Percentiles rank a stretch among this genome's conserved stretches.
Conservation (phyloP, 1,140 invertebrate genomes). For the Akabosia matsudoensis region DNA sequence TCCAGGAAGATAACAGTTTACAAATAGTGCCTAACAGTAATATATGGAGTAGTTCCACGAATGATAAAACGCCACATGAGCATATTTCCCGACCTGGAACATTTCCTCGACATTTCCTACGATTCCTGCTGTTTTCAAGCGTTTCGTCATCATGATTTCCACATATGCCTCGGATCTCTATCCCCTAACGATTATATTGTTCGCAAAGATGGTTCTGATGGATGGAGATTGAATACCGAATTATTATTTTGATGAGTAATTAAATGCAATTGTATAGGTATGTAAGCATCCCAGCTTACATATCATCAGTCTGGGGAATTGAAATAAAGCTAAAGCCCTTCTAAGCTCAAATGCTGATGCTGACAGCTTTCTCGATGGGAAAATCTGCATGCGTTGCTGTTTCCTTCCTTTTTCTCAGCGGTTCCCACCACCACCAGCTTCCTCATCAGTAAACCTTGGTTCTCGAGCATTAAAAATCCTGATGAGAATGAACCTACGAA, state of each 20-base stretch:
- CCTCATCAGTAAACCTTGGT: too few species aligned
- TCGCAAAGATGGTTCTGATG: neutral
- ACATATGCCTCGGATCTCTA: neutral
- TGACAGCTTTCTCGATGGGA: neutral
- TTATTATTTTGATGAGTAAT: constrained; percentile 18
- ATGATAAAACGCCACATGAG: neutral
- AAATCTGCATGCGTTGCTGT: constrained; percentile 3
- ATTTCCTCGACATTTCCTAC: too few species aligned
- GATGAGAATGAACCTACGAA: neutral
- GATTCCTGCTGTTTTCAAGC: too few species aligned
- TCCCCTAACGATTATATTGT: neutral
- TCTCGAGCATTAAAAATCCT: too few species aligned
- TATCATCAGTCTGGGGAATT: constrained; percentile 5
- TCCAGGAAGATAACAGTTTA: neutral
- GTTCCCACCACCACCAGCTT: too few species aligned
- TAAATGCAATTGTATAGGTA: constrained; percentile 3
- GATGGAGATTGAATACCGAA: neutral
- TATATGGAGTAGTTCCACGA: neutral
- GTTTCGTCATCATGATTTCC: neutral
- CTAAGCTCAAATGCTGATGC: constrained; percentile 16
- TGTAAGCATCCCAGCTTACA: neutral
- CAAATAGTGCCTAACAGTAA: neutral
- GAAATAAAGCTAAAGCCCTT: constrained; percentile 9
- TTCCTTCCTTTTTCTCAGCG: neutral
- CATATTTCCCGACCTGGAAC: neutral